Evolutionary conservation across 2,888 invertebrate genomes (phyloP), one percentile per base, ranked within the genome.

Genomic region (Epinotia demarniana): DNA sequence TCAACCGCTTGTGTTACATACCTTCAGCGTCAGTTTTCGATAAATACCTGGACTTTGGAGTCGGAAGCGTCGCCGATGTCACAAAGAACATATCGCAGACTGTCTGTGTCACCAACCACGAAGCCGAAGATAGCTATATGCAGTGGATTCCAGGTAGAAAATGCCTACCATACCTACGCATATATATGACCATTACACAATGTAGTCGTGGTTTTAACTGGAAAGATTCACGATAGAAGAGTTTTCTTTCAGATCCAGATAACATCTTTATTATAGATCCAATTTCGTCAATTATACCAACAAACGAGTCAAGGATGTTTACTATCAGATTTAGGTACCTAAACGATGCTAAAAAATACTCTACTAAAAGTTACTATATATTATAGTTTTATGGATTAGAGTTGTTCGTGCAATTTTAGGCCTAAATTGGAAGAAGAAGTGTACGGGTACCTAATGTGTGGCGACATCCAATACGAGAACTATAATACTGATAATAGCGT

Each of bases 81-180:
- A 92, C 92, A 0, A 82, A 84, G 77, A 94, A 94, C 79, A 91
- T 93, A 81, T 92, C 94, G 1, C 92, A 94, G 79, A 92, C 90
- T 13, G 78, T 94, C 63, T 90, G 92, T 74, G 90, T 94, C 0
- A 93, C 93, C 2, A 94, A 94, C 81, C 94, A 94, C 79, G 87
- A 88, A 64, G 82, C 83, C n/a, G 85, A 86, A 33, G 92, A 93
- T 19, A 92, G 92, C 0, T 90, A 86, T 73, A 89, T 94, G 67
- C 90, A 90, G 71, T 94, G 94, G 94, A 80, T 91, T 77, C 85
- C 91, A 89, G 94, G 94, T 73, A 9, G 49, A 23, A 18, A n/a
- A 33, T 55, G 18, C 12, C 23, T 46, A 49, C 39, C 16, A 53
- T 53, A n/a, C n/a, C 4, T 6, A 5, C 6, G 53, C 9, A 9